A percentile compares a stretch with the other conserved stretches of the same genome.
These are phyloP conservation scores for Myiotriccus ornatus DNA, from an alignment of 2,797 vertebrate genomes.

Conservation along the genomic window DNA sequence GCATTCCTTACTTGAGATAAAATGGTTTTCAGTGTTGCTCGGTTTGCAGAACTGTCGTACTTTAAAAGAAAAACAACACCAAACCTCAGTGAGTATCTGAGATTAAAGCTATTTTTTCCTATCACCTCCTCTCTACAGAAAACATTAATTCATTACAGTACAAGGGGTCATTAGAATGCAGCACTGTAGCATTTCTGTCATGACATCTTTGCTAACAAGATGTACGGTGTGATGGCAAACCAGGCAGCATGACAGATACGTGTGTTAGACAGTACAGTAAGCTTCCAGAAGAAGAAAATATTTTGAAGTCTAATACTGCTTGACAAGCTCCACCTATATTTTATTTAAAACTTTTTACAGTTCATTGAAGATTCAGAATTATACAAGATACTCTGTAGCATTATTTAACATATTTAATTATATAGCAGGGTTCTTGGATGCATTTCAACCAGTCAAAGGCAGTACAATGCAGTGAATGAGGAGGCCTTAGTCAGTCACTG, in stretches of 20 bases:
- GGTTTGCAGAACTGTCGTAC: not conserved
- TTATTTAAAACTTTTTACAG: conserved; percentile 21
- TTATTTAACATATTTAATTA: conserved; percentile 51
- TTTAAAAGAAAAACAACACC: not conserved
- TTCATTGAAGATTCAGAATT: conserved; percentile 12
- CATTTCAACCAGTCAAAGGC: not conserved
- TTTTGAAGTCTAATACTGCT: conserved; percentile 10
- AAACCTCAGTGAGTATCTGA: not conserved
- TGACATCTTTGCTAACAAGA: conserved; percentile 7
- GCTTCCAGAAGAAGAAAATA: conserved; percentile 7
- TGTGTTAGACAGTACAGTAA: not conserved
- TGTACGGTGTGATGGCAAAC: not conserved
- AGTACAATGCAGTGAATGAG: not conserved
- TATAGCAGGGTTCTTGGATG: not conserved
- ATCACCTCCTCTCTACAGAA: not conserved
- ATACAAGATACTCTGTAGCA: not conserved
- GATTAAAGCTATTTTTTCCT: not conserved
- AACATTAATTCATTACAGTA: not conserved
- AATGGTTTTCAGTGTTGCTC: fast-evolving
- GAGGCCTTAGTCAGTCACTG: not conserved
- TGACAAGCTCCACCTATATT: conserved; percentile 33
- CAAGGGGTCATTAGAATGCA: conserved; percentile 6
- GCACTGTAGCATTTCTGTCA: not conserved
- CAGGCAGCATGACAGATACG: not conserved
- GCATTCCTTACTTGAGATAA: not conserved